Conservation (phyloP, 2,888 invertebrate genomes). For the Patella depressa region DNA sequence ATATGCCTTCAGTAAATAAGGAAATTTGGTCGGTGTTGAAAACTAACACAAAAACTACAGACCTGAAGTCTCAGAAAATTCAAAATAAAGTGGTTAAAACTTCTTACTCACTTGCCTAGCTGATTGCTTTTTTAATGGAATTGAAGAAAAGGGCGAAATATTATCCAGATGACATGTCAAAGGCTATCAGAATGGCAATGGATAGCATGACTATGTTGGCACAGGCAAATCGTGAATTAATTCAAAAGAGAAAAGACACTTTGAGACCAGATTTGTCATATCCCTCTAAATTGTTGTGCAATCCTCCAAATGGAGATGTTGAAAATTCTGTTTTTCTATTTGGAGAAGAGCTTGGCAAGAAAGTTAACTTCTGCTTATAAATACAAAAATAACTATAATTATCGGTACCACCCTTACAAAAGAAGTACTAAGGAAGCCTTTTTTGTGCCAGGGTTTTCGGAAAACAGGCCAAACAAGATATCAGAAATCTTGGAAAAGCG, state of each 20-base stretch:
- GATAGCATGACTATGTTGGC: neutral
- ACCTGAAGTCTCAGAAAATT: neutral
- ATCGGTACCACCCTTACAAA: neutral
- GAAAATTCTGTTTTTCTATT: neutral
- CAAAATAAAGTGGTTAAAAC: neutral
- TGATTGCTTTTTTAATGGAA: neutral
- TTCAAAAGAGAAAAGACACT: neutral
- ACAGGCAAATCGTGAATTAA: neutral
- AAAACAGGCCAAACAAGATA: neutral
- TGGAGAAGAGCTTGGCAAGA: neutral
- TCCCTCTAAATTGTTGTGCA: neutral
- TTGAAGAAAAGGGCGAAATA: neutral
- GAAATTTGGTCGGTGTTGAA: neutral
- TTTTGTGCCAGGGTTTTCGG: too few species aligned
- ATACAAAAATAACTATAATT: neutral
- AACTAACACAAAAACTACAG: neutral
- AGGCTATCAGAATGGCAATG: conserved; percentile 1
- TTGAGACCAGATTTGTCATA: neutral
- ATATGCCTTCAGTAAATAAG: neutral
- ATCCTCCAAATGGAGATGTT: neutral
- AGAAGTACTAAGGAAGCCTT: neutral
- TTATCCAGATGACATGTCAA: conserved; percentile 1
- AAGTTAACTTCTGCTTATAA: neutral
- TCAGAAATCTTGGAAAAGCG: neutral
- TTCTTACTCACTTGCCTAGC: neutral